Evolutionary conservation across 2,113 vertebrate species (phyloP).

Genomic region (Python bivittatus): DNA sequence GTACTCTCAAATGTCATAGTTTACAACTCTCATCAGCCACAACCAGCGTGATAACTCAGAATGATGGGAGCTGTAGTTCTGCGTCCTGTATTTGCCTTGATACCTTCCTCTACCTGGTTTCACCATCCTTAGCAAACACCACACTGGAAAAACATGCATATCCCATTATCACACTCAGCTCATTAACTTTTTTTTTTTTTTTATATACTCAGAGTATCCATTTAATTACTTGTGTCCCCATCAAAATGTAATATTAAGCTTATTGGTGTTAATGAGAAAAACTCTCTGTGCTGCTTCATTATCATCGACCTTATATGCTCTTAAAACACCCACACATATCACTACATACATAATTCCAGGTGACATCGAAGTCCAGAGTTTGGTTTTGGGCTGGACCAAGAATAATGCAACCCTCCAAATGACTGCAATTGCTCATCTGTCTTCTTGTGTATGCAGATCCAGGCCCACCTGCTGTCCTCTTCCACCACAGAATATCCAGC

Average conservation of each 20-base stretch:
- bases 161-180: neutral
- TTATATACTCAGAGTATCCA: slow-evolving; percentile 38
- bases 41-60: neutral
- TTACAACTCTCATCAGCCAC: neutral
- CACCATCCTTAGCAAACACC: neutral
- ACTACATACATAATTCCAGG: slow-evolving; percentile 17
- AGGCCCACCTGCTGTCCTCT: too few species aligned
- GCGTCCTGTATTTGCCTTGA: neutral
- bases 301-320: slow-evolving; percentile 30
- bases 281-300: slow-evolving; percentile 31
- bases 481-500: too few species aligned
- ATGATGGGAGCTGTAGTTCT: neutral
- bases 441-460: neutral
- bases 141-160: neutral
- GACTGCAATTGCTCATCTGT: slow-evolving; percentile 20
- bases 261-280: slow-evolving; percentile 56
- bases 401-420: slow-evolving; percentile 42
- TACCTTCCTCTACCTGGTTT: neutral
- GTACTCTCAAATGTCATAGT: too few species aligned
- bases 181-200: slow-evolving; percentile 3
- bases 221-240: slow-evolving; percentile 55
- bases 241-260: slow-evolving; percentile 51
- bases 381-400: slow-evolving; percentile 46
- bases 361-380: slow-evolving; percentile 21
- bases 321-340: neutral